Conservation (phyloP, 2,888 invertebrate species). For the Erebia epiphron region DNA sequence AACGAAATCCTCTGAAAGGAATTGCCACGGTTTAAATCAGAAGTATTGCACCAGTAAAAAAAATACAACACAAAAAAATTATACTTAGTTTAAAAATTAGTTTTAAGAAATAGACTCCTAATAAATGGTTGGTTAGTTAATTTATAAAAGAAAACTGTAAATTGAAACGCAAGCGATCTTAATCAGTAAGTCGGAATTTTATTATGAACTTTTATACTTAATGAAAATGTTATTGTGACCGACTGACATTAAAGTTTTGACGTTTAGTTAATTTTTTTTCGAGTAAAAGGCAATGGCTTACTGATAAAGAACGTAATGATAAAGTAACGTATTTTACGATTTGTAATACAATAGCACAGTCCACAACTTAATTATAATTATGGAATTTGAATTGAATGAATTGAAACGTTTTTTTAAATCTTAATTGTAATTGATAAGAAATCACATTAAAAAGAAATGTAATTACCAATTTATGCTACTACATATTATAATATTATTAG, state of each 20-base stretch:
- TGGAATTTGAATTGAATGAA: not conserved
- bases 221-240: slow-evolving; percentile 15
- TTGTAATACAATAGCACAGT: slow-evolving; percentile 18
- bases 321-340: slow-evolving; percentile 17
- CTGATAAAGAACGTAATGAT: not conserved
- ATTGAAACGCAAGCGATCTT: slow-evolving; percentile 21
- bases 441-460: not conserved
- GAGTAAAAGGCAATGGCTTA: slow-evolving; percentile 2
- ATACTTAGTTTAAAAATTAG: no score
- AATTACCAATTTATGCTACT: not conserved
- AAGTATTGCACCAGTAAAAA: no score
- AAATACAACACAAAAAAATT: no score
- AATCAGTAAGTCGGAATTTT: slow-evolving; percentile 10
- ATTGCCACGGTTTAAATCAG: no score
- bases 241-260: slow-evolving; percentile 10
- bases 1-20: no score
- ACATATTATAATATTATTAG: no score
- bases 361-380: slow-evolving; percentile 33
- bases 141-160: slow-evolving; percentile 5
- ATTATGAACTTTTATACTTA: slow-evolving; percentile 11
- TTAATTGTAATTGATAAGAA: slow-evolving; percentile 3
- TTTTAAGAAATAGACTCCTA: no score
- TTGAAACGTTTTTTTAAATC: not conserved
- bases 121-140: no score
- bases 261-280: slow-evolving; percentile 12